phyloP scores from a whole-genome alignment of 2,113 vertebrate genomes.

The Eulacestoma nigropectus region DNA sequence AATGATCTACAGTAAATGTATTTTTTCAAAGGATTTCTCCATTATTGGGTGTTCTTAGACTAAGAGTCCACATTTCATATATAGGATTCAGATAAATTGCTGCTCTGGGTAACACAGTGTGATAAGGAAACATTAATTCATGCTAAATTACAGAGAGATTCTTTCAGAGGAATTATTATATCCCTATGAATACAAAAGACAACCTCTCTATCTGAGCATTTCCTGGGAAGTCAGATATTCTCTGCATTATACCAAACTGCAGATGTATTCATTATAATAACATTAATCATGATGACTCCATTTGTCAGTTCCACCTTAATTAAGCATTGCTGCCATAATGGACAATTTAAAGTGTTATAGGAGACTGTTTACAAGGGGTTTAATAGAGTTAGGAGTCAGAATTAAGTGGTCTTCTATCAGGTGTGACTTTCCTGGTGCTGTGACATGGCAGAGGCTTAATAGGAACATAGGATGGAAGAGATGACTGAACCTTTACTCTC shows the following conservation, averaged over 20 bases:
- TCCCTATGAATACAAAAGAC: slow-evolving; percentile 17
- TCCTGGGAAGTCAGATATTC: slow-evolving; percentile 10
- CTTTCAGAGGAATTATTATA: slow-evolving; percentile 23
- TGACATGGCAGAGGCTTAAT: neutral
- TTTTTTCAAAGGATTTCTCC: slow-evolving; percentile 13
- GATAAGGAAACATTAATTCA: slow-evolving; percentile 37
- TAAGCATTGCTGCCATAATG: slow-evolving; percentile 11
- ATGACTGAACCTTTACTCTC: neutral
- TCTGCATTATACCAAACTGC: neutral
- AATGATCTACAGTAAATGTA: slow-evolving; percentile 38
- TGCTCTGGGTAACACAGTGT: neutral
- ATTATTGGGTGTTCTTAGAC: neutral
- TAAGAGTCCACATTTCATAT: neutral
- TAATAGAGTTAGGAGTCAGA: neutral
- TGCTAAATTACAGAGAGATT: slow-evolving; percentile 13
- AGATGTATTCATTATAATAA: slow-evolving; percentile 29
- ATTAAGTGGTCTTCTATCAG: neutral
- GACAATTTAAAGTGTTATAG: slow-evolving; percentile 20
- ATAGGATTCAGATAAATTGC: slow-evolving; percentile 31
- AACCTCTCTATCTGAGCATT: neutral
- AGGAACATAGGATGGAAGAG: no score
- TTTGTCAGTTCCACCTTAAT: slow-evolving; percentile 54
- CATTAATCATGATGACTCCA: slow-evolving; percentile 35
- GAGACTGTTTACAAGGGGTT: neutral
- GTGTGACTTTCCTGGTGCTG: neutral